Evolutionary conservation across 2,113 vertebrate species (phyloP).

Genomic region (Perccottus glenii): DNA sequence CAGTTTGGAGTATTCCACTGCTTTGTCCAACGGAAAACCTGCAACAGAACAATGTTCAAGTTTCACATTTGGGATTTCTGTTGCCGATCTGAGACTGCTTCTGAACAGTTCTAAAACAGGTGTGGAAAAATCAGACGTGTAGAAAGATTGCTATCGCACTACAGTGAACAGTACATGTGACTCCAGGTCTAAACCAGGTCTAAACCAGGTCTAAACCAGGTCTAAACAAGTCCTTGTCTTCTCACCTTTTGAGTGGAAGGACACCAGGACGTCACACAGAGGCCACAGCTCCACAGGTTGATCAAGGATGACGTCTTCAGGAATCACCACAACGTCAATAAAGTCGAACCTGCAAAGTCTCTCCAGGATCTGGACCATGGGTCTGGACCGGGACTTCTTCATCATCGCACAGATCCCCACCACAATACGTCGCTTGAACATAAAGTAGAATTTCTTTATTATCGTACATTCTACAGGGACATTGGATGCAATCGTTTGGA

Average conservation of each 20-base stretch:
- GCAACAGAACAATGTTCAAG: background rate
- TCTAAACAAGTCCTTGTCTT: background rate
- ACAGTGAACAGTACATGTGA: no score
- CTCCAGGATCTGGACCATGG: conserved; percentile 97
- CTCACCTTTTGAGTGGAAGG: conserved; percentile 98
- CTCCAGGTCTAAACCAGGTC: no score
- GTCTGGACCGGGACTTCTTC: conserved; percentile 98
- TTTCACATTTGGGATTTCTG: no score
- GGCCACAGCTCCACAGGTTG: conserved; percentile 97
- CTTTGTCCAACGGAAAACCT: conserved; percentile 98
- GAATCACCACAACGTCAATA: conserved; percentile 93
- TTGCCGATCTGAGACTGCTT: no score
- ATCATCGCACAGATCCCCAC: conserved; percentile 99
- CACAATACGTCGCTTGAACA: conserved; percentile 86
- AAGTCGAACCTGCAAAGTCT: conserved; percentile 97
- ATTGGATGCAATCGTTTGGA: no score
- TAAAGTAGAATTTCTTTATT: no score
- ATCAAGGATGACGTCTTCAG: conserved; percentile 93
- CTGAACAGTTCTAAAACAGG: no score
- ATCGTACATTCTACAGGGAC: no score
- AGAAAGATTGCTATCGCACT: no score
- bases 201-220: no score
- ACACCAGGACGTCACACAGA: conserved; percentile 94
- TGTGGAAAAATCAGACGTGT: no score
- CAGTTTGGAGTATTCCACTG: conserved; percentile 94